A percentile compares a stretch with the other conserved stretches of the same genome.
Evolutionary conservation across 2,113 vertebrate genomes (phyloP).

Genomic region (Stomatorhinus ivindoensis): DNA sequence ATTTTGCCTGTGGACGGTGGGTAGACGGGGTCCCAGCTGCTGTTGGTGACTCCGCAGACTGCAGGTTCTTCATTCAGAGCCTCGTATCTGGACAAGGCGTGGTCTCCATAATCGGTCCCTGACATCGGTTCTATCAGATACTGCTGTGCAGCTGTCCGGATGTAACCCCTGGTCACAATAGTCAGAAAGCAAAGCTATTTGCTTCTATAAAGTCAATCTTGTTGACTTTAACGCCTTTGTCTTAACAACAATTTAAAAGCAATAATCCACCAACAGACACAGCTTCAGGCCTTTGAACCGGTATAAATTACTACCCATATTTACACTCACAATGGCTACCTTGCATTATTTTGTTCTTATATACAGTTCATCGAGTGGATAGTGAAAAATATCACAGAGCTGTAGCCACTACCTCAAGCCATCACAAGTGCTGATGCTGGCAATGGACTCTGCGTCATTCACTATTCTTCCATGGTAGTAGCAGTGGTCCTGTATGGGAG

Average conservation of each 20-base stretch:
- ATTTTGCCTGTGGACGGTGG: slow-evolving; percentile 47
- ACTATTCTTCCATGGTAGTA: slow-evolving; percentile 66
- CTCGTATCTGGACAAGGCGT: slow-evolving; percentile 43
- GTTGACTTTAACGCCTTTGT: neutral
- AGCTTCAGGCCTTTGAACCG: neutral
- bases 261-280: neutral
- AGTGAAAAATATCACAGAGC: neutral
- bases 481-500: slow-evolving; percentile 61
- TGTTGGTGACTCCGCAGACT: slow-evolving; percentile 65
- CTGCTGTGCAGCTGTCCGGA: slow-evolving; percentile 55
- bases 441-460: slow-evolving; percentile 53
- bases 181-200: neutral
- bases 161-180: slow-evolving; percentile 52
- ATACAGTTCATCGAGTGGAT: neutral
- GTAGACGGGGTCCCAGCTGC: slow-evolving; percentile 45
- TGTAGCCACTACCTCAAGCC: slow-evolving; percentile 59
- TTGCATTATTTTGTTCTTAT: neutral
- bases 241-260: neutral
- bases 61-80: slow-evolving; percentile 26
- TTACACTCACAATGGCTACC: neutral
- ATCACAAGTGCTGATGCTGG: slow-evolving; percentile 65
- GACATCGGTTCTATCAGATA: slow-evolving; percentile 62
- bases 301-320: neutral
- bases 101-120: slow-evolving; percentile 44
- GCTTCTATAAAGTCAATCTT: neutral